A percentile compares a stretch with the other conserved stretches of the same genome.
These are phyloP conservation scores for Hyles euphorbiae DNA, from an alignment of 1,140 invertebrate genomes.

Conservation along the genomic window DNA sequence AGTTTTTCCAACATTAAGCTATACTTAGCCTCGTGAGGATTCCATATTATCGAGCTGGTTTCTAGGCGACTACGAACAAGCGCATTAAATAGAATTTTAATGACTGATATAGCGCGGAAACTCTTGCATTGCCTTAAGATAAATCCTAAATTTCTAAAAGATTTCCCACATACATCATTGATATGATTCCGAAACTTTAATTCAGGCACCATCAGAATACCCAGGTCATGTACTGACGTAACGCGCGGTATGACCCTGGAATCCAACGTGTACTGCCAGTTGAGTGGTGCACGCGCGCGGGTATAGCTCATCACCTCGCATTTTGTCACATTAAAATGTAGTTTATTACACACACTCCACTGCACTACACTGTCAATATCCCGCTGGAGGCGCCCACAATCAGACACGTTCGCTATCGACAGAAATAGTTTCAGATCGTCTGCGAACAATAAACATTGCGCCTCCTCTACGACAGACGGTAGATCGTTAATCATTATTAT, in stretches of 20 bases:
- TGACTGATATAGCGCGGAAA: too few relatives aligned
- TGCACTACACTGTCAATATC: slow-evolving; percentile 24
- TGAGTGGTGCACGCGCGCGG: slow-evolving; percentile 13
- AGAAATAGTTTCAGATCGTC: slow-evolving; percentile 26
- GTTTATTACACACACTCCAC: slow-evolving; percentile 25
- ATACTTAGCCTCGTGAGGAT: too few relatives aligned
- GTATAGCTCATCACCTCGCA: slow-evolving; percentile 21
- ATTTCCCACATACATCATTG: slow-evolving; percentile 15
- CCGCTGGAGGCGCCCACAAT: slow-evolving; percentile 15
- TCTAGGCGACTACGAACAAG: too few relatives aligned
- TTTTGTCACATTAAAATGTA: slow-evolving; percentile 28
- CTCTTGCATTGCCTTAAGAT: neutral
- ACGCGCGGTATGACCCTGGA: neutral
- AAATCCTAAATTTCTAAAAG: slow-evolving; percentile 22
- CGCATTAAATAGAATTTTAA: too few relatives aligned
- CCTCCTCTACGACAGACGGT: slow-evolving; percentile 10
- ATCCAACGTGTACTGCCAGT: slow-evolving; percentile 6
- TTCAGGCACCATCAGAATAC: slow-evolving; percentile 8
- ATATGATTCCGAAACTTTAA: too few relatives aligned
- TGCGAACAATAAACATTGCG: slow-evolving; percentile 25
- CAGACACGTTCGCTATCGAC: slow-evolving; percentile 8
- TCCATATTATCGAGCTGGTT: too few relatives aligned
- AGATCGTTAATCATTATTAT: slow-evolving; percentile 29
- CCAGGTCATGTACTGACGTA: slow-evolving; percentile 17
- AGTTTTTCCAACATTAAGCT: too few relatives aligned